Evolutionary conservation across 2,797 vertebrate species (phyloP).

Genomic region (Leptoclinus maculatus): DNA sequence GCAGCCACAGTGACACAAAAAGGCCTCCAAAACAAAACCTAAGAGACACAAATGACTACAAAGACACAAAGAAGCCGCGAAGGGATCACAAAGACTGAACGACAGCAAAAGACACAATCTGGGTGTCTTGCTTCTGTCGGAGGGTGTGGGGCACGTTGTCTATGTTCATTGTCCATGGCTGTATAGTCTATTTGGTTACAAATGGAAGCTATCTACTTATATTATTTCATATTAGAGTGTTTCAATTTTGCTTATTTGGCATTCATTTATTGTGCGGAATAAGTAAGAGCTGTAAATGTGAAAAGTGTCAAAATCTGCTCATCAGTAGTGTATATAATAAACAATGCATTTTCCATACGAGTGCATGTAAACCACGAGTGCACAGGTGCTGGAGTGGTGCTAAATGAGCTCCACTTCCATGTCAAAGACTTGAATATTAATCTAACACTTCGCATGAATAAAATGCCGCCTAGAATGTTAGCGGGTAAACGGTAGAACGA

Average conservation of each 20-base stretch:
- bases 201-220: not conserved
- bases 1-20: not conserved
- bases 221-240: not conserved
- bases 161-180: not conserved
- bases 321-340: not conserved
- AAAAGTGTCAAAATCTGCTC: not conserved
- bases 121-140: not conserved
- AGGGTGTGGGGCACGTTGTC: not conserved
- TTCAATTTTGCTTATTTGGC: not conserved
- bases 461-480: conserved; percentile 40
- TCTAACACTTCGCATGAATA: conserved; percentile 24
- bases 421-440: conserved; percentile 41
- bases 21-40: not conserved
- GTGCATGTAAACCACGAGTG: not conserved
- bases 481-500: conserved; percentile 6
- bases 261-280: not conserved
- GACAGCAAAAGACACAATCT: not conserved
- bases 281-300: not conserved
- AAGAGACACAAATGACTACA: not conserved
- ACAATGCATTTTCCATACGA: not conserved
- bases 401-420: conserved; percentile 23
- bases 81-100: not conserved
- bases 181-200: not conserved
- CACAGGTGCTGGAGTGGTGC: not conserved
- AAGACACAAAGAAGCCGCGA: not conserved